Percentiles rank a stretch among this genome's conserved stretches.
Evolutionary conservation across 2,888 invertebrate species (phyloP).

Genomic region (Panzeria rudis): DNA sequence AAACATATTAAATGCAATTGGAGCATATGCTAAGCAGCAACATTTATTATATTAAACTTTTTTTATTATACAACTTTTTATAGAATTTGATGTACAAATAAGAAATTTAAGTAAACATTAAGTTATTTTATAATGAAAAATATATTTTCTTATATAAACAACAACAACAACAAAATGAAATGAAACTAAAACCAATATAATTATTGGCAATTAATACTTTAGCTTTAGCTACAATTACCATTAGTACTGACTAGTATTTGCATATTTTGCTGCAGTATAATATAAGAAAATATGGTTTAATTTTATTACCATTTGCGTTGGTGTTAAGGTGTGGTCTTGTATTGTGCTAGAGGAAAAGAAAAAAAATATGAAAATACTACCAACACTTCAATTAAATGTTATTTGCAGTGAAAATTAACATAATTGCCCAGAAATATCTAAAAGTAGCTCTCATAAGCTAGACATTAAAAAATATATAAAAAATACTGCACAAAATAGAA

Average conservation of each 20-base stretch:
- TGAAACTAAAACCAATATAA: slow-evolving; percentile 80
- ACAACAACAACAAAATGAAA: slow-evolving; percentile 24
- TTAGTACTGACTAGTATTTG: slow-evolving; percentile 60
- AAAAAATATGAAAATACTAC: slow-evolving; percentile 52
- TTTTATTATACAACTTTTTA: not conserved
- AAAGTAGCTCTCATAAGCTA: slow-evolving; percentile 62
- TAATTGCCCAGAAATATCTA: slow-evolving; percentile 79
- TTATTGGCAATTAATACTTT: slow-evolving; percentile 81
- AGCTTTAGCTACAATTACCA: slow-evolving; percentile 67
- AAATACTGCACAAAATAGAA: slow-evolving; percentile 44
- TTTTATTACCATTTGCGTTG: slow-evolving; percentile 58
- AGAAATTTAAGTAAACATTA: not conserved
- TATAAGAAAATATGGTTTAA: slow-evolving; percentile 57
- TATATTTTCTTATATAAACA: not conserved
- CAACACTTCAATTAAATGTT: slow-evolving; percentile 83
- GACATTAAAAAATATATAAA: slow-evolving; percentile 28
- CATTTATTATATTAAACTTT: slow-evolving; percentile 13
- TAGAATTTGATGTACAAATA: not conserved
- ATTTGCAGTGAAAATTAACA: slow-evolving; percentile 83
- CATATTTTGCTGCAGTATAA: slow-evolving; percentile 59
- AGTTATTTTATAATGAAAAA: not conserved
- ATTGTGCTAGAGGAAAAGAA: not conserved
- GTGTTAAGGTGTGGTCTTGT: slow-evolving; percentile 68
- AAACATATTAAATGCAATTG: slow-evolving; percentile 17
- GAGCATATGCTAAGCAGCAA: slow-evolving; percentile 63